Evolutionary conservation across 1,140 invertebrate genomes (phyloP).

Genomic region (Pseudoatta argentina): DNA sequence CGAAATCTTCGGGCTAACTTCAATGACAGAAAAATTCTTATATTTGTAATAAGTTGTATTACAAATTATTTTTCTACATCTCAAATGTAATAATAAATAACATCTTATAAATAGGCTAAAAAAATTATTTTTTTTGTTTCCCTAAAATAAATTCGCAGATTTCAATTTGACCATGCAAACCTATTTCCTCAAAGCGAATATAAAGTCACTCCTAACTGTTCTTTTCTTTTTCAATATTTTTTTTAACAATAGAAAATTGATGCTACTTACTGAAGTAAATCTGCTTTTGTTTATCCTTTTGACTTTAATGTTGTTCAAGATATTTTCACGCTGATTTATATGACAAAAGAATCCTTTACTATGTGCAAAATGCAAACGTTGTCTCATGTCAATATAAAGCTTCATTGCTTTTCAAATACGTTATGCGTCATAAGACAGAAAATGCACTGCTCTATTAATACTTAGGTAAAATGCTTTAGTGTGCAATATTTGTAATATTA

Average conservation of each 20-base stretch:
- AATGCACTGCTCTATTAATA: slow-evolving; percentile 13
- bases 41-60: no score
- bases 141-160: no score
- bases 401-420: background rate
- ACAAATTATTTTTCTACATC: no score
- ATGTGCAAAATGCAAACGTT: background rate
- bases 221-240: background rate
- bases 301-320: background rate
- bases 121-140: no score
- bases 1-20: no score
- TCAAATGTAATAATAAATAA: no score
- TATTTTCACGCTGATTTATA: background rate
- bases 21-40: no score
- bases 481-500: background rate
- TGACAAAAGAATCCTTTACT: slow-evolving; percentile 1
- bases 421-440: background rate
- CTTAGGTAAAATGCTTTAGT: background rate
- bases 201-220: background rate
- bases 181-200: background rate
- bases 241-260: background rate
- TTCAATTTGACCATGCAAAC: no score
- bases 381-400: background rate
- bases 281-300: background rate
- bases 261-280: background rate
- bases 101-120: no score